Percentiles rank a stretch among this genome's conserved stretches.
phyloP scores from a whole-genome alignment of 2,113 vertebrate genomes.

The Eurystomus gularis region DNA sequence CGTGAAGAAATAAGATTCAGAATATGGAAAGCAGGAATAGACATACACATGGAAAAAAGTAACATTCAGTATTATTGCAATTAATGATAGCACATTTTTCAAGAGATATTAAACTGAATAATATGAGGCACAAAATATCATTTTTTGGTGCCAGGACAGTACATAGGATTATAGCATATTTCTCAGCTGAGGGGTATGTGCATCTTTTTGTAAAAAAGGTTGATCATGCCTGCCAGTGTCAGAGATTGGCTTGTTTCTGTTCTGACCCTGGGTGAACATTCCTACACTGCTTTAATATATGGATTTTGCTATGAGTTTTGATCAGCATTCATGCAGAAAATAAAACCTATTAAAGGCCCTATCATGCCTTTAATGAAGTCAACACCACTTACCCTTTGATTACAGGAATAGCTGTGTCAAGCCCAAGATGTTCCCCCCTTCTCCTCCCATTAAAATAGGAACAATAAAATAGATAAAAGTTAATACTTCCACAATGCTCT shows the following conservation, averaged over 20 bases:
- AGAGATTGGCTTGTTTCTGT: background rate
- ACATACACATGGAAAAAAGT: background rate
- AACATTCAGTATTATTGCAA: background rate
- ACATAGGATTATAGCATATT: background rate
- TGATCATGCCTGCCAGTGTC: background rate
- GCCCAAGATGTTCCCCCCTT: background rate
- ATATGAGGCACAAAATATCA: background rate
- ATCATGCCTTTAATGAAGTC: background rate
- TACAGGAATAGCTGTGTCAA: background rate
- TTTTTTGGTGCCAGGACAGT: background rate
- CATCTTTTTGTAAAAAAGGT: background rate
- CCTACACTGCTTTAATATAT: background rate
- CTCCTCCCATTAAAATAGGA: background rate
- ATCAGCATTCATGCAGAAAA: background rate
- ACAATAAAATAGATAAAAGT: background rate
- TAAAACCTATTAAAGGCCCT: background rate
- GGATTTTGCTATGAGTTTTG: background rate
- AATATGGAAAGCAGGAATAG: background rate
- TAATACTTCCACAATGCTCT: background rate
- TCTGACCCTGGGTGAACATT: background rate
- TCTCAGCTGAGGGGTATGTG: background rate
- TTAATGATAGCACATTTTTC: background rate
- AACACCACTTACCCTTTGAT: background rate
- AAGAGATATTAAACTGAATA: background rate
- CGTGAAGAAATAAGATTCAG: background rate